These are phyloP conservation scores for Alosa sapidissima DNA, from an alignment of 2,797 vertebrate genomes.

Conservation along the genomic window DNA sequence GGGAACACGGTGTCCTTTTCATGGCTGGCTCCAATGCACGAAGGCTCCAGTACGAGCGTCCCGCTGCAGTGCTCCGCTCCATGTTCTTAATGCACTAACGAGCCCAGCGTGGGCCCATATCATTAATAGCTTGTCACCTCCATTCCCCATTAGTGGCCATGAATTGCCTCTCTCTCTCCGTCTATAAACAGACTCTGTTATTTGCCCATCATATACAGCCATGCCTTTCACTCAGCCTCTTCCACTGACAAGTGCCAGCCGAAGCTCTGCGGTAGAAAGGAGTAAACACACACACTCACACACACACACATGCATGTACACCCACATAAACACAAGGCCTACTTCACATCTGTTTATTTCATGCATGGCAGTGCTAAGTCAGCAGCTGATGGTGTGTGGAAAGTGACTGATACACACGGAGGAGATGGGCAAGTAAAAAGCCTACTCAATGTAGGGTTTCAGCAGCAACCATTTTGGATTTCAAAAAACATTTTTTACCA, in stretches of 20 bases:
- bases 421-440: background rate
- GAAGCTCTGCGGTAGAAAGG: conserved; percentile 10
- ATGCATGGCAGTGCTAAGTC: background rate
- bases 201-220: conserved; percentile 60
- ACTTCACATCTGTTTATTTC: background rate
- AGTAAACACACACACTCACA: conserved; percentile 1
- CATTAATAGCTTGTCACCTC: conserved; percentile 65
- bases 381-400: background rate
- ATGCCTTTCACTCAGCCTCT: conserved; percentile 54
- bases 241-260: conserved; percentile 49
- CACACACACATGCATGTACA: background rate
- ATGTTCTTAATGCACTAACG: conserved; percentile 55
- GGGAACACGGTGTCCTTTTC: conserved; percentile 39
- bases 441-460: background rate
- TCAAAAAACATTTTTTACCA: background rate
- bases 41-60: conserved; percentile 42
- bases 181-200: conserved; percentile 46
- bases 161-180: conserved; percentile 62
- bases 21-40: conserved; percentile 37
- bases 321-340: background rate
- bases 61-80: conserved; percentile 60
- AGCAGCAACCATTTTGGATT: background rate
- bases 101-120: conserved; percentile 59
- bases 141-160: conserved; percentile 67
- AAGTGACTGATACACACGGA: background rate